A percentile compares a stretch with the other conserved stretches of the same genome.
These are phyloP conservation scores for Salvator merianae DNA, from an alignment of 2,113 vertebrate genomes.

Conservation along the genomic window DNA sequence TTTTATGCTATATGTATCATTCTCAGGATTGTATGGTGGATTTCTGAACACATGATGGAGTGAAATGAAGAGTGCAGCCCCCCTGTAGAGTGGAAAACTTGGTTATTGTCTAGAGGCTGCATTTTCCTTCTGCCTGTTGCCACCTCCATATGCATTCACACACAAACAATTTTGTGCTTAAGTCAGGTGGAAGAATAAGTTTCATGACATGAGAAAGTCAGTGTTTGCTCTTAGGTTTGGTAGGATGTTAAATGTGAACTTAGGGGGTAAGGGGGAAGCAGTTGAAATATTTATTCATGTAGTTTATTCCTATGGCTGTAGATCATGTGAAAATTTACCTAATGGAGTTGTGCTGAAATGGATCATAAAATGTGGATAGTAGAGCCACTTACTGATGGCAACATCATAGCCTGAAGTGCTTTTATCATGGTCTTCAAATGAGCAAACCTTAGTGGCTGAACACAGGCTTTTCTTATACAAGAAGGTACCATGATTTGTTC, in stretches of 20 bases:
- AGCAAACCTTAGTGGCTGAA: background rate
- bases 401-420: background rate
- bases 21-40: background rate
- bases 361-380: background rate
- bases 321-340: no score
- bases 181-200: background rate
- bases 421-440: no score
- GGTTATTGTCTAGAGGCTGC: conserved; percentile 24
- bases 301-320: background rate
- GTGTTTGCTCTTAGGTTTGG: background rate
- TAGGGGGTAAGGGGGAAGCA: background rate
- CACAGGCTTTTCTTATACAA: background rate
- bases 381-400: background rate
- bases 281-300: background rate
- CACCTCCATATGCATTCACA: no score
- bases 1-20: background rate
- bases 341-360: background rate
- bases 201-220: no score
- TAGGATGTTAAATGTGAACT: background rate
- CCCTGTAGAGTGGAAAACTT: conserved; percentile 24
- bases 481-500: background rate
- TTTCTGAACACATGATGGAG: background rate
- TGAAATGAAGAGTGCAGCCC: conserved; percentile 24
- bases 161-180: background rate
- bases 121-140: background rate